Evolutionary conservation across 1,140 invertebrate genomes (phyloP).

Genomic region (Tribolium castaneum): DNA sequence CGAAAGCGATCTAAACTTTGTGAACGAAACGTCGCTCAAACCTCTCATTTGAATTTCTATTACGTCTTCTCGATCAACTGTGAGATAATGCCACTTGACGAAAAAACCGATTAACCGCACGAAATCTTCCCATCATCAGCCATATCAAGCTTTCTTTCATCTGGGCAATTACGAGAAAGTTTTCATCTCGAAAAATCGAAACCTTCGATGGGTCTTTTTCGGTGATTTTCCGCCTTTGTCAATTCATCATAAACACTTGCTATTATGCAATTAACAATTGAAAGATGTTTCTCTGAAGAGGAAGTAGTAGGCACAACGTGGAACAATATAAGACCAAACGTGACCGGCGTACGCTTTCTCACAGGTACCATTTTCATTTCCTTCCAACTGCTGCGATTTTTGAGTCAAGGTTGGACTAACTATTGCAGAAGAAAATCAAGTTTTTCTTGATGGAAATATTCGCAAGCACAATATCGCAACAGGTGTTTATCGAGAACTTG

Average conservation of each 20-base stretch:
- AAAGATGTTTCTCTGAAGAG: neutral
- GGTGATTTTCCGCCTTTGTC: neutral
- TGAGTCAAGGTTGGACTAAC: constrained; percentile 10
- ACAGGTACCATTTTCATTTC: constrained; percentile 25
- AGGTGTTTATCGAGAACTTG: constrained; percentile 19
- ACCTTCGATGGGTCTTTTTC: neutral
- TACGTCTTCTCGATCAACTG: neutral
- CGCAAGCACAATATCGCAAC: neutral
- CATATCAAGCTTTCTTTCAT: neutral
- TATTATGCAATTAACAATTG: constrained; percentile 3
- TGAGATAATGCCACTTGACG: neutral
- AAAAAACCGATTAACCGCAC: neutral
- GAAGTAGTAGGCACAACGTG: neutral
- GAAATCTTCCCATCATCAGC: neutral
- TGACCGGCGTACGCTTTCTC: constrained; percentile 19
- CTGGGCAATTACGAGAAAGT: neutral
- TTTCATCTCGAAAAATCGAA: neutral
- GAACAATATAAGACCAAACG: constrained; percentile 12
- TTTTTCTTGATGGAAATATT: constrained; percentile 16
- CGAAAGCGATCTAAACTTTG: neutral
- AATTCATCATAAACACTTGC: neutral
- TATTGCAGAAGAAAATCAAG: constrained; percentile 13
- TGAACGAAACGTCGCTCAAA: neutral
- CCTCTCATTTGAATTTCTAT: neutral
- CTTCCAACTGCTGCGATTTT: neutral